phyloP scores from a whole-genome alignment of 2,797 vertebrate genomes.

The Leuciscus waleckii region DNA sequence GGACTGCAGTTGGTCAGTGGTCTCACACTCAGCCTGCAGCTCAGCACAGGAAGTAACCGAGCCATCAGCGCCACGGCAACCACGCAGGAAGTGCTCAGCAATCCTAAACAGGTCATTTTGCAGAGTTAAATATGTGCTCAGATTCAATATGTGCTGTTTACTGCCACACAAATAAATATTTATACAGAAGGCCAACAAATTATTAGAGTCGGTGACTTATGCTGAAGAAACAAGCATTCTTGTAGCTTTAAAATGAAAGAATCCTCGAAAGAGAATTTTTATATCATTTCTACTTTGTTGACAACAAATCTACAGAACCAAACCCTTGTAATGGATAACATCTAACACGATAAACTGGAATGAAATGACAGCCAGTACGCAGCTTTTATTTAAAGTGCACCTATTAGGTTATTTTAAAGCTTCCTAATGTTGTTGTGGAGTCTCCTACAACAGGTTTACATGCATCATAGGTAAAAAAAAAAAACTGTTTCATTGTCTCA shows the following conservation, averaged over 20 bases:
- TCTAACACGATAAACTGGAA: neutral
- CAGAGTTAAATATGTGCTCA: neutral
- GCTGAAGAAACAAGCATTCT: neutral
- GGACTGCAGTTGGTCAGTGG: slow-evolving; percentile 92
- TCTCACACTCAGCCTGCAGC: slow-evolving; percentile 87
- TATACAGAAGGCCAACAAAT: neutral
- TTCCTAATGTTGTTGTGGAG: too few species aligned
- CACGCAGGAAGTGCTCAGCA: slow-evolving; percentile 89
- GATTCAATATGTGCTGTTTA: neutral
- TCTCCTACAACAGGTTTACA: too few species aligned
- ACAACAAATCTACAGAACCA: neutral
- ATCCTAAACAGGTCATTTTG: slow-evolving; percentile 82
- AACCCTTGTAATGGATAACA: neutral
- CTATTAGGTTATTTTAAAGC: too few species aligned
- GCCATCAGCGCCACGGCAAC: slow-evolving; percentile 86
- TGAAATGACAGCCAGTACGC: neutral
- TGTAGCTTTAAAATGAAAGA: neutral
- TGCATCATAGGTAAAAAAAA: too few species aligned
- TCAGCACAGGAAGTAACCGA: slow-evolving; percentile 82
- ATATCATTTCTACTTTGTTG: neutral
- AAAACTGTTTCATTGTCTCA: too few species aligned
- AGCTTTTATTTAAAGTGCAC: neutral
- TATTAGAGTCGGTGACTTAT: neutral
- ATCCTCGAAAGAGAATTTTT: neutral
- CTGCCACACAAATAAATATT: neutral